Conservation (phyloP, 2,113 vertebrate species). For the Paradisaea rubra region DNA sequence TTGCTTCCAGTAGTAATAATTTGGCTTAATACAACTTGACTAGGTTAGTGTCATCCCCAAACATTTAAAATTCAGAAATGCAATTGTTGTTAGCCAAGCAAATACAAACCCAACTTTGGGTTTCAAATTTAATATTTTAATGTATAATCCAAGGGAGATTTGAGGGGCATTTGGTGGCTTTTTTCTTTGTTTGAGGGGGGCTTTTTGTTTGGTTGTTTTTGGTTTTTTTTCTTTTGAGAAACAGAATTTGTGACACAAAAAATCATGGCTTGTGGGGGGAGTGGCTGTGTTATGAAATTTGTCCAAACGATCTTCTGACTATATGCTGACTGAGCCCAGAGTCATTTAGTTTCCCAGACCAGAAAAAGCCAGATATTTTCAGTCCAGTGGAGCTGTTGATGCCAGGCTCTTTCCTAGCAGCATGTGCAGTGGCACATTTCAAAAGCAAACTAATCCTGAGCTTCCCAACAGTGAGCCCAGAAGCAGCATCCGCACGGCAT, state of each 20-base stretch:
- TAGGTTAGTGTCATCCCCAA: not conserved
- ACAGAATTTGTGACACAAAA: not conserved
- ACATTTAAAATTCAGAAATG: not conserved
- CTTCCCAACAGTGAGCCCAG: not conserved
- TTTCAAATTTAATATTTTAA: not conserved
- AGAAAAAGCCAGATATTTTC: not conserved
- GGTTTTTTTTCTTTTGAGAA: not conserved
- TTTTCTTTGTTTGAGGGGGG: not conserved
- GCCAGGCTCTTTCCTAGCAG: not conserved
- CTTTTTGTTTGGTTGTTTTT: not conserved
- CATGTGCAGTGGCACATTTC: not conserved
- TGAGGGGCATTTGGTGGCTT: not conserved
- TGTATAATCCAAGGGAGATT: not conserved
- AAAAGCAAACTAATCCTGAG: not conserved
- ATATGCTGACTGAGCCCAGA: not conserved
- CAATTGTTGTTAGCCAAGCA: not conserved
- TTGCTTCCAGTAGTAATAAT: not conserved
- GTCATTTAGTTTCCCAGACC: not conserved
- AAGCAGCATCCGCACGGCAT: not conserved
- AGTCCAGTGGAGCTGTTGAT: not conserved
- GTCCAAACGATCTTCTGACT: not conserved
- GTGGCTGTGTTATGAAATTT: not conserved
- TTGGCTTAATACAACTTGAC: not conserved
- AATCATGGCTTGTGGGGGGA: accelerated
- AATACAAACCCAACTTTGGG: not conserved